phyloP scores from a whole-genome alignment of 2,113 vertebrate species.

The Osmerus mordax region DNA sequence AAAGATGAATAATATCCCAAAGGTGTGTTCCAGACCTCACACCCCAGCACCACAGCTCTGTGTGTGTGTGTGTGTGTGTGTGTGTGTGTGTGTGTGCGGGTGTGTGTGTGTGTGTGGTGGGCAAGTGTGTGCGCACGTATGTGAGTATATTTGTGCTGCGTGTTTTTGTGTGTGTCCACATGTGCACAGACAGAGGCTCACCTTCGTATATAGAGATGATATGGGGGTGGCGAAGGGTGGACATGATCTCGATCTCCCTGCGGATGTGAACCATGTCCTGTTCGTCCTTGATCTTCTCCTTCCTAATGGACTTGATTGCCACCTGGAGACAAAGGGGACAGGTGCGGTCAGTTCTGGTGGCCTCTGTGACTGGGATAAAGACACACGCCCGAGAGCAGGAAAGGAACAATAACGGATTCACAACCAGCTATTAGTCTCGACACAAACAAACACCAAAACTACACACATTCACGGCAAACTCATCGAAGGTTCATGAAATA shows the following conservation, averaged over 20 bases:
- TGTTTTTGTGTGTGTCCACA: conserved; percentile 10
- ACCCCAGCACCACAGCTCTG: conserved; percentile 42
- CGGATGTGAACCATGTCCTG: conserved; percentile 99
- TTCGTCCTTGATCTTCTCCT: conserved; percentile 99
- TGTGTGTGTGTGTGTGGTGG: conserved; percentile 22
- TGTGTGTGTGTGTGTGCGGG: neutral
- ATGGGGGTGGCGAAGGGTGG: conserved; percentile 95
- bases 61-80: neutral
- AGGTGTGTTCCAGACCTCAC: conserved; percentile 51
- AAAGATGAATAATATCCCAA: conserved; percentile 66
- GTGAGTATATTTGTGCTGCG: neutral
- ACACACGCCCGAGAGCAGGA: too few species aligned
- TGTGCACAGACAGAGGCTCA: conserved; percentile 60
- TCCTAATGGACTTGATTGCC: conserved; percentile 98
- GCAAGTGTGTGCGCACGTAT: too few species aligned
- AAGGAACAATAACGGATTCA: too few species aligned
- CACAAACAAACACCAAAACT: too few species aligned
- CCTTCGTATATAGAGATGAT: conserved; percentile 99
- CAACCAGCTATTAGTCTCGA: too few species aligned
- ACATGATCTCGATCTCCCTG: conserved; percentile 99
- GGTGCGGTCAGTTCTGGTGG: neutral
- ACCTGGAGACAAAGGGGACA: conserved; percentile 72
- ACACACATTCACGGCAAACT: too few species aligned
- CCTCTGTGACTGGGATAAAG: too few species aligned
- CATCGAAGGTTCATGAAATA: too few species aligned